Evolutionary conservation across 2,113 vertebrate genomes (phyloP), one percentile per base, ranked within the genome.

Genomic region (Gobio gobio): DNA sequence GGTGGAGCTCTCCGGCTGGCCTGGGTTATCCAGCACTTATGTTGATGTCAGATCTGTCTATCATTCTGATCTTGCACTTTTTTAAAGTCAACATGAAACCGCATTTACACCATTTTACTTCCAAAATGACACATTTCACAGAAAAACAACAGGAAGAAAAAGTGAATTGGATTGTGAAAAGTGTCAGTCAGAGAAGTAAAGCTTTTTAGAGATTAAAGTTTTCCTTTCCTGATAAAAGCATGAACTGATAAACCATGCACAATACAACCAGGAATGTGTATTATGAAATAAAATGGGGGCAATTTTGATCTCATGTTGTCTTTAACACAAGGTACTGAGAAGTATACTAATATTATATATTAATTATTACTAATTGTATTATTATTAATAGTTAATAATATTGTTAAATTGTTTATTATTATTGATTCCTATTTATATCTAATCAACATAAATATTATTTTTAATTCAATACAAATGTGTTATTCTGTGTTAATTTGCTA

Each of bases 291-390:
- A 76, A 74, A 74, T 74, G 43, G 72, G 45, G 45, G 13, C 4
- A 76, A 13, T 49, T 80, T 81, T 63, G 78, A 66, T 81, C 64
- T 81, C 78, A 81, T 81, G 78, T 66, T 81, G 59, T 33, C 59
- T 49, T 66, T 81, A 81, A 81, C n/a, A 49, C 9, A 29, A 20
- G 54, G 12, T 59, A 78, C 56, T 78, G 22, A 78, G 3, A 61
- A 58, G 40, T 61, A 5, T 61, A 58, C 54, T 29, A 49, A 75
- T 75, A 49, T 54, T 54, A 51, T 75, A 16, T 33, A 26, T 45
- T 14, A 24, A 7, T 47, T 49, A 47, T 49, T 18, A 16, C 5
- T 16, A 16, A 1, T 8, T 1, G 8, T 36, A 36, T 66, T 16
- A 29, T 29, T 29, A 29, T 29, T 29, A 29, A 29, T 29, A 29